A percentile compares a stretch with the other conserved stretches of the same genome.
Conservation (phyloP, 2,113 vertebrate species). For the Rutilus rutilus region DNA sequence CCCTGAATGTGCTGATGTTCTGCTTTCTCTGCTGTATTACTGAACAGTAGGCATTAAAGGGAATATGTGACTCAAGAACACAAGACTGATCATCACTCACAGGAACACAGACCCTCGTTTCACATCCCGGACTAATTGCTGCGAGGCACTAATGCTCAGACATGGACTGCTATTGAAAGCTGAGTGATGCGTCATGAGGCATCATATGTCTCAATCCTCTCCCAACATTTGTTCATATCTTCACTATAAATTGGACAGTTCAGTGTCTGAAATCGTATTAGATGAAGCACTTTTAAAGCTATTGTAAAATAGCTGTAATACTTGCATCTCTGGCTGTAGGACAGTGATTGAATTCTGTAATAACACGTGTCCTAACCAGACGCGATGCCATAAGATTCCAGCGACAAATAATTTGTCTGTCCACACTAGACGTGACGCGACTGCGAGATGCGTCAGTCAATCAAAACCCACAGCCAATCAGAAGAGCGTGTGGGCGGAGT, state of each 20-base stretch:
- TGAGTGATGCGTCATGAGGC: not conserved
- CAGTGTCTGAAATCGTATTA: not conserved
- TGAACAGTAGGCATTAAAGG: conserved; percentile 54
- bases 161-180: not conserved
- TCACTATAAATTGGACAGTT: not conserved
- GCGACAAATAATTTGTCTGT: too few relatives aligned
- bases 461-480: too few relatives aligned
- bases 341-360: not conserved
- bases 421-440: too few relatives aligned
- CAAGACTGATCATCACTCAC: conserved; percentile 59
- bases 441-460: too few relatives aligned
- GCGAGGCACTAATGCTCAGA: conserved; percentile 54
- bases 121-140: conserved; percentile 60
- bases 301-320: not conserved
- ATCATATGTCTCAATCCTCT: not conserved
- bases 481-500: too few relatives aligned
- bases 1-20: not conserved
- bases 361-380: too few relatives aligned
- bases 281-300: not conserved
- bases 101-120: conserved; percentile 64
- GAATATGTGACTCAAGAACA: conserved; percentile 56
- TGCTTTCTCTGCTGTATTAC: conserved; percentile 50
- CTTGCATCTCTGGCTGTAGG: not conserved
- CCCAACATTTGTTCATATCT: not conserved
- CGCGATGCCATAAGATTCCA: too few relatives aligned